Evolutionary conservation across 2,888 invertebrate species (phyloP).

Genomic region (Synanthedon formicaeformis): DNA sequence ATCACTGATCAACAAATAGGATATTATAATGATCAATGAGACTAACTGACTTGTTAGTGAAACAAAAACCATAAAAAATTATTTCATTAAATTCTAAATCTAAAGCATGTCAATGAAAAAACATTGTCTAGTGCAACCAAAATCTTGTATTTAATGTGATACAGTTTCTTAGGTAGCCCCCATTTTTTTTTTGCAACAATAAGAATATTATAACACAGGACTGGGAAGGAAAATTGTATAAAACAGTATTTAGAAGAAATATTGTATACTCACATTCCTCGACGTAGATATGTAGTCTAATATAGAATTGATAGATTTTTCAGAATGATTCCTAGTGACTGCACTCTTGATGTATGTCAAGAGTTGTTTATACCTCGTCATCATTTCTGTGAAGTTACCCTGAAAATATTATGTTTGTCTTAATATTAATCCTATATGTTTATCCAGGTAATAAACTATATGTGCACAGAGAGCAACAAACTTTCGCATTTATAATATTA

Average conservation of each 20-base stretch:
- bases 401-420: constrained; percentile 32
- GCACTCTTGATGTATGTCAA: constrained; percentile 99
- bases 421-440: no score
- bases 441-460: no score
- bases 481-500: no score
- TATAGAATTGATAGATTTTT: constrained; percentile 99
- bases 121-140: no score
- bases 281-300: constrained; percentile 99
- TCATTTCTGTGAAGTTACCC: constrained; percentile 96
- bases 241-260: not conserved
- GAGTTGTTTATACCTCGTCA: constrained; percentile 93
- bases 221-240: not conserved
- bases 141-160: no score
- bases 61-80: no score
- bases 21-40: no score
- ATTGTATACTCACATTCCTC: constrained; percentile 83
- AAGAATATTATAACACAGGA: not conserved
- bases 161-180: not conserved
- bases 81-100: no score
- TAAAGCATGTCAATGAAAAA: no score
- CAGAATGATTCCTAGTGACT: constrained; percentile 98
- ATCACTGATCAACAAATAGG: no score
- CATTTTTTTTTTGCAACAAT: not conserved
- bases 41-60: no score
- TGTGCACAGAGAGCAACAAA: no score